Evolutionary conservation across 2,797 vertebrate genomes (phyloP), one percentile per base, ranked within the genome.

Genomic region (Scleropages formosus): DNA sequence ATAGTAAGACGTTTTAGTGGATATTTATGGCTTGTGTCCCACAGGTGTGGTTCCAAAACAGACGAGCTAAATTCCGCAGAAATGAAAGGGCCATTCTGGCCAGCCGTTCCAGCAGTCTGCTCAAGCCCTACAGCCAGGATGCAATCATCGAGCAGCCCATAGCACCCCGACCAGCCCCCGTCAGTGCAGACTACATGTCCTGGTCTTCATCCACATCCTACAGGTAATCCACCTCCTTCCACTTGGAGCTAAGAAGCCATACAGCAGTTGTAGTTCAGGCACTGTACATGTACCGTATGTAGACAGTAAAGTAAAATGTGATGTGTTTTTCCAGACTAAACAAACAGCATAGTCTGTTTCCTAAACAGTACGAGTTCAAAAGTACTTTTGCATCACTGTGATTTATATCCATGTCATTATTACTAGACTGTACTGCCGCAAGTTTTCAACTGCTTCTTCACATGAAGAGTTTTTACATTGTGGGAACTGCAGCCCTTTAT

Each of bases 21-120:
- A 13, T 58, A 47, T 73, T 60, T n/a, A 27, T 58, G 51, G 11
- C 56, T 16, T 18, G 53, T 47, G 0, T 0, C n/a, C 68, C 24
- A 0, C 82, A 94, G 93, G 93, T 94, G 24, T 94, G 93, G 92
- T 94, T 94, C 78, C 93, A 94, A 87, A 94, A 94, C 82, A 82
- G 93, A 51, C 83, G 93, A 0, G 93, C 93, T 75, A 94, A 94
- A 78, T 94, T 94, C 75, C 91, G 93, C 78, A 88, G 92, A 3
- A 94, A 94, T 0, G 93, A 94, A 79, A 83, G 92, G 13, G 92
- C 93, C 0, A 88, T 94, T 88, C 77, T 94, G 12, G 92, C 92
- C 78, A 94, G 85, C 78, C 86, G 92, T 66, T 92, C 93, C 0
- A 90, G 90, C 8, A 92, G 91, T 0, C 87, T 93, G 73, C 90